Evolutionary conservation across 2,113 vertebrate genomes (phyloP).

Genomic region (Fukomys damarensis): DNA sequence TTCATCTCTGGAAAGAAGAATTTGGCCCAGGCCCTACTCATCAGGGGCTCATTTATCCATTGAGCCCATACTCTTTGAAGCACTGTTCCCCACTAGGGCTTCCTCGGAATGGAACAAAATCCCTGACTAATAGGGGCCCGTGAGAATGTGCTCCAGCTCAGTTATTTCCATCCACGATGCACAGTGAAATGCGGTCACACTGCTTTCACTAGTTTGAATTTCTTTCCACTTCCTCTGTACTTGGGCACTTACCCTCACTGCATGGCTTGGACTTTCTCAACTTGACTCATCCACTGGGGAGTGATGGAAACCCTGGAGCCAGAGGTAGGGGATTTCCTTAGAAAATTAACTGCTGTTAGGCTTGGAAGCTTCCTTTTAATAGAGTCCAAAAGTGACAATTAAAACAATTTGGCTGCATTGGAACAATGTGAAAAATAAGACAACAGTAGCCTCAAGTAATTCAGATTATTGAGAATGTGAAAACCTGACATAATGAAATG

Average conservation of each 20-base stretch:
- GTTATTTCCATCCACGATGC: neutral
- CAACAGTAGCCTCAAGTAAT: neutral
- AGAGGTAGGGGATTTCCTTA: neutral
- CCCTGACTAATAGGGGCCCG: accelerated
- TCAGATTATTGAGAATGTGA: neutral
- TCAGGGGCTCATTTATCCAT: neutral
- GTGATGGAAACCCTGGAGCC: neutral
- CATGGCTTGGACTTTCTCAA: neutral
- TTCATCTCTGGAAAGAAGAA: neutral
- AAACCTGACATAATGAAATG: neutral
- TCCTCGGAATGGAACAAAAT: neutral
- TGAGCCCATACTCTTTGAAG: accelerated
- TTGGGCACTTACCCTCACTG: neutral
- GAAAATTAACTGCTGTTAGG: neutral
- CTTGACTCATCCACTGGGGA: neutral
- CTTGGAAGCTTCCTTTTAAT: neutral
- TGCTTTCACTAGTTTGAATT: neutral
- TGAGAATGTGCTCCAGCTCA: neutral
- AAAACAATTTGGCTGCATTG: conserved; percentile 8
- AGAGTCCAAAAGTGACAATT: neutral
- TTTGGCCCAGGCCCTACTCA: neutral
- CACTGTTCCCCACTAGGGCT: neutral
- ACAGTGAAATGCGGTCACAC: neutral
- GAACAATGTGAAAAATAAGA: neutral
- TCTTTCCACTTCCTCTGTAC: neutral